Conservation (phyloP, 1,140 invertebrate species). For the Holcopasites calliopsidis region DNA sequence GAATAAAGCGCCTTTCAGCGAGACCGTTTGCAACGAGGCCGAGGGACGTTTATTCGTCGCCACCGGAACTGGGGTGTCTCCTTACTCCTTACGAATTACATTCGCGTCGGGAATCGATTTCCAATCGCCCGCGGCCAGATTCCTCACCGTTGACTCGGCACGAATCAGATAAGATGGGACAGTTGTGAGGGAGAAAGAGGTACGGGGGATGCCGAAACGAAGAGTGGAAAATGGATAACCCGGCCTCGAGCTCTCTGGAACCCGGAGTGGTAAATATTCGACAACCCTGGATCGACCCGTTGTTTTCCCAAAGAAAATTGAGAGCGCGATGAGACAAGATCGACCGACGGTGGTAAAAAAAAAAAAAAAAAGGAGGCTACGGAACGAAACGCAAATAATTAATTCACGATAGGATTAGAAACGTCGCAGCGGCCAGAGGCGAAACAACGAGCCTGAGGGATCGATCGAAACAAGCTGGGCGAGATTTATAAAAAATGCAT, state of each 20-base stretch:
- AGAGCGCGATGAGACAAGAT: neutral
- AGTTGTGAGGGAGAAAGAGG: neutral
- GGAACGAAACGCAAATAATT: neutral
- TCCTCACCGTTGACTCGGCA: constrained; percentile 40
- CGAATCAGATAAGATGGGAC: constrained; percentile 30
- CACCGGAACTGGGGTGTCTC: constrained; percentile 22
- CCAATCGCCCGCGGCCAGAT: constrained; percentile 52
- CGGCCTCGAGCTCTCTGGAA: constrained; percentile 10
- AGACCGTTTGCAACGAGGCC: constrained; percentile 29
- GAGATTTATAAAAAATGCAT: constrained; percentile 15
- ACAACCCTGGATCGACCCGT: constrained; percentile 19
- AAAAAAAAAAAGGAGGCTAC: neutral
- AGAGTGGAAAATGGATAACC: constrained; percentile 34
- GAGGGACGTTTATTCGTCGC: constrained; percentile 37
- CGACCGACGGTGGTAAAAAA: neutral
- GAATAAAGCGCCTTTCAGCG: constrained; percentile 8
- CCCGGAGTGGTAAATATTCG: too few relatives aligned
- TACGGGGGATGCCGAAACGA: neutral
- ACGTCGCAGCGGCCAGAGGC: neutral
- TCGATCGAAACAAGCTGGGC: neutral
- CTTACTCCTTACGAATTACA: constrained; percentile 42
- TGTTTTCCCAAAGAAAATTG: too few relatives aligned
- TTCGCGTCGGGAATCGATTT: constrained; percentile 59
- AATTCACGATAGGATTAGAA: neutral
- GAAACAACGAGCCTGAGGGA: neutral